Percentiles rank a stretch among this genome's conserved stretches.
phyloP scores from a whole-genome alignment of 1,140 invertebrate species.

The Drosophila triauraria region DNA sequence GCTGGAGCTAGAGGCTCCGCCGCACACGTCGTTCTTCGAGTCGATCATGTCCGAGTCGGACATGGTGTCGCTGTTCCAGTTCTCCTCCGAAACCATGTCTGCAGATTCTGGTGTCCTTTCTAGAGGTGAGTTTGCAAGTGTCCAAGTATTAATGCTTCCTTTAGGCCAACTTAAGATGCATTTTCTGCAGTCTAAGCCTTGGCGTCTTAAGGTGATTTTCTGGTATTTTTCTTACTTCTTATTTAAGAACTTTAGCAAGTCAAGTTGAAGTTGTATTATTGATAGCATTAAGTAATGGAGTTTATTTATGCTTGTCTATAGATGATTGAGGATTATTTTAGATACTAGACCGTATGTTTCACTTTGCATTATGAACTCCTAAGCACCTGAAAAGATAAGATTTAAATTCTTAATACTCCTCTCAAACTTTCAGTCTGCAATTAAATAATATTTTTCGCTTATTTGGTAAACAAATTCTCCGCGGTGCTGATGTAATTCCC shows the following conservation, averaged over 20 bases:
- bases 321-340: slow-evolving; percentile 5
- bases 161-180: slow-evolving; percentile 20
- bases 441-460: background rate
- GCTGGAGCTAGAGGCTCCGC: slow-evolving; percentile 86
- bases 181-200: slow-evolving; percentile 4
- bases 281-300: slow-evolving; percentile 6
- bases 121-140: background rate
- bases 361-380: slow-evolving; percentile 12
- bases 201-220: background rate
- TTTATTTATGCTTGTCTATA: slow-evolving; percentile 12
- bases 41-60: slow-evolving; percentile 85
- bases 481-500: slow-evolving; percentile 16
- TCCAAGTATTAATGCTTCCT: background rate
- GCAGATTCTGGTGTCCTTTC: slow-evolving; percentile 11
- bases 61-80: slow-evolving; percentile 84
- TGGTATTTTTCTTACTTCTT: background rate
- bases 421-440: background rate
- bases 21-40: slow-evolving; percentile 81
- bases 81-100: slow-evolving; percentile 83
- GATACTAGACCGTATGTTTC: slow-evolving; percentile 6
- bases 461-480: slow-evolving; percentile 13
- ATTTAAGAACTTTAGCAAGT: slow-evolving; percentile 2
- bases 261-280: background rate
- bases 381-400: slow-evolving; percentile 43
- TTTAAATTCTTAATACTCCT: slow-evolving; percentile 1